Evolutionary conservation across 1,140 invertebrate species (phyloP), one percentile per base, ranked within the genome.

Genomic region (Schlechtendalia chinensis): DNA sequence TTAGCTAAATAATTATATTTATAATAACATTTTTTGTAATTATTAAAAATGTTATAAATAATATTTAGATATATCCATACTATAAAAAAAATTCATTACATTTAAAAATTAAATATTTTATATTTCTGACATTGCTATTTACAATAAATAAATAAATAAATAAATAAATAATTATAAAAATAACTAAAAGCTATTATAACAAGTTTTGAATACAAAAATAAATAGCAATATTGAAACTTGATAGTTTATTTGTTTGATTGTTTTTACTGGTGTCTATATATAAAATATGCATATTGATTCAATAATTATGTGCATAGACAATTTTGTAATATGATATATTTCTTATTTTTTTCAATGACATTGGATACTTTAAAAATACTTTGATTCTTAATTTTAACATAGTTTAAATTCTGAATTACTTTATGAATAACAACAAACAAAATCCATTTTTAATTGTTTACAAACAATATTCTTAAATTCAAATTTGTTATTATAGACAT

Each of bases 181-280:
- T 14, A 24, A 27, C 14, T 29, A 61, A 16, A 39, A n/a, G n/a
- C n/a, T n/a, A n/a, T n/a, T 16, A 10, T 59, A 29, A 61, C 27
- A 61, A 29, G 24, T 39, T 39, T 39, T 39, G 8, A 19, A 19
- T 17, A 29, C 17, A 61, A 61, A 27, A 10, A 27, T 17, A 39
- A 59, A 59, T 59, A 59, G 14, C 24, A 61, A 17, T 27, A 22
- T 61, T 61, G 59, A 59, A 61, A 27, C 59, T 61, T 29, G 59
- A 29, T 5, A 27, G 27, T 61, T 29, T 6, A 6, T 29, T 29
- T 17, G 27, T 61, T 61, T 17, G 24, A 61, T 16, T 61, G 5
- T 61, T 61, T 61, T 17, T 6, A 16, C 24, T 61, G 59, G 1
- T 29, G 24, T 61, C 8, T 4, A 39, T 39, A 8, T 39, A 4